Conservation (phyloP, 2,888 invertebrate genomes). For the Odiellus spinosus region DNA sequence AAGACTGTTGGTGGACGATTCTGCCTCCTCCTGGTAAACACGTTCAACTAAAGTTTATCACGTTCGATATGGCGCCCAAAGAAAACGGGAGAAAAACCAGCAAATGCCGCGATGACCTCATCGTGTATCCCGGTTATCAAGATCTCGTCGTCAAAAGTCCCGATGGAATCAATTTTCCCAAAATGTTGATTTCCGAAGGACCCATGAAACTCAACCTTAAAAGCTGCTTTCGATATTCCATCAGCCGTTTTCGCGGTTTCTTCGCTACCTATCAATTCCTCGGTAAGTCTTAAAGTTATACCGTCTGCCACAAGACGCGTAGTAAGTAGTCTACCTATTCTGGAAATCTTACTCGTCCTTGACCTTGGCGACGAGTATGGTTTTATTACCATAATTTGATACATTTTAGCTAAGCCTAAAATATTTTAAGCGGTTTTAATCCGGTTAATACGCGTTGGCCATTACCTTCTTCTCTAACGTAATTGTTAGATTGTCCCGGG, state of each 20-base stretch:
- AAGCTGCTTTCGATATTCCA: constrained; percentile 22
- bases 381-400: too few relatives aligned
- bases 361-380: too few relatives aligned
- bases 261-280: constrained; percentile 20
- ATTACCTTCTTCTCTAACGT: too few relatives aligned
- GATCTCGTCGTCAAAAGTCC: constrained; percentile 17
- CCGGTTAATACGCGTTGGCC: too few relatives aligned
- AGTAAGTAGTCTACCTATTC: too few relatives aligned
- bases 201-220: constrained; percentile 19
- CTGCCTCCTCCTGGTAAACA: constrained; percentile 19
- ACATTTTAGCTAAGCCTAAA: too few relatives aligned
- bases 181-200: constrained; percentile 22
- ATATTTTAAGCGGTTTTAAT: too few relatives aligned
- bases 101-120: constrained; percentile 17
- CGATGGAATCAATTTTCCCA: constrained; percentile 20
- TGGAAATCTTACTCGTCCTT: too few relatives aligned
- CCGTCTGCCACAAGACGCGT: too few relatives aligned
- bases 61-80: constrained; percentile 21
- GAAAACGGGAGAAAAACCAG: constrained; percentile 15
- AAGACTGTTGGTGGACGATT: constrained; percentile 22
- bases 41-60: constrained; percentile 21
- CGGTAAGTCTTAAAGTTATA: constrained; percentile 17
- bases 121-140: constrained; percentile 15
- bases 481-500: constrained; percentile 21
- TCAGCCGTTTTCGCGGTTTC: constrained; percentile 22